Evolutionary conservation across 2,797 vertebrate species (phyloP).

Genomic region (Microcaecilia unicolor): DNA sequence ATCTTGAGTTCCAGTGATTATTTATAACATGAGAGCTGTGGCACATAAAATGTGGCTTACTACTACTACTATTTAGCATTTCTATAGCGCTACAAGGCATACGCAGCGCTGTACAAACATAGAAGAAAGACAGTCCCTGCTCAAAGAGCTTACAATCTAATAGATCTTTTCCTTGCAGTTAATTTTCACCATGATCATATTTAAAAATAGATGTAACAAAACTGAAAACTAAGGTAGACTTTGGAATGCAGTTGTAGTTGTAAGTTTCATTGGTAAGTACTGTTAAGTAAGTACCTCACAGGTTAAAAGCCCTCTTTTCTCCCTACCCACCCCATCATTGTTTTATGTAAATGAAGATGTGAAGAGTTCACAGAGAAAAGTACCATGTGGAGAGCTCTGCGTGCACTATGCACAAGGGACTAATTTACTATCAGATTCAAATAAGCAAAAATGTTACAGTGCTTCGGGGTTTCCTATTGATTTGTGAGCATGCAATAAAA

Average conservation of each 20-base stretch:
- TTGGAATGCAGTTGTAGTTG: conserved; percentile 4
- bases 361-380: conserved; percentile 2
- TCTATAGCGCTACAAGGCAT: too few relatives aligned
- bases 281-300: conserved; percentile 4
- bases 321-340: neutral
- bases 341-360: neutral
- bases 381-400: too few relatives aligned
- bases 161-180: neutral
- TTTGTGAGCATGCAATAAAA: too few relatives aligned
- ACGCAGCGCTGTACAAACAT: too few relatives aligned
- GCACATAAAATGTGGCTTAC: neutral
- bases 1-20: conserved; percentile 1
- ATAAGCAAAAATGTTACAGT: too few relatives aligned
- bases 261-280: conserved; percentile 3
- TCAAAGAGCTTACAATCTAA: too few relatives aligned
- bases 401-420: too few relatives aligned
- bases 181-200: neutral
- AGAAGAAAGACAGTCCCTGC: too few relatives aligned
- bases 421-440: too few relatives aligned
- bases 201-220: conserved; percentile 6
- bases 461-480: too few relatives aligned
- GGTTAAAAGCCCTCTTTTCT: neutral
- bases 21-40: neutral
- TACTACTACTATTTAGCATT: too few relatives aligned
- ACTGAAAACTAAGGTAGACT: conserved; percentile 3